Evolutionary conservation across 1,140 invertebrate species (phyloP).

Genomic region (Semibalanus balanoides): DNA sequence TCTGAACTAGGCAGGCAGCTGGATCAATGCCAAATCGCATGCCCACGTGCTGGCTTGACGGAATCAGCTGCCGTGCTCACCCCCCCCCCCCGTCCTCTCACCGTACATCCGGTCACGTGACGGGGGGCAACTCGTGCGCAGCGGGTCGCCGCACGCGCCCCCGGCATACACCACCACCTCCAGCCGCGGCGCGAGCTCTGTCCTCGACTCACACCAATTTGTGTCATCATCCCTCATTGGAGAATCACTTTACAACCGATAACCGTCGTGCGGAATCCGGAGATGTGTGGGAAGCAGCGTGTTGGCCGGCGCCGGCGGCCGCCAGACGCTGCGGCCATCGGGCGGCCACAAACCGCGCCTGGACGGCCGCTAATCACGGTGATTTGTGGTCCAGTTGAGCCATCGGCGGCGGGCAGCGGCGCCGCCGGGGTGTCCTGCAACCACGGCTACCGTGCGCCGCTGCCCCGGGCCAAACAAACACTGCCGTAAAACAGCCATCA

Average conservation of each 20-base stretch:
- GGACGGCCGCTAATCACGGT: not conserved
- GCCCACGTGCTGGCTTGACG: too few relatives aligned
- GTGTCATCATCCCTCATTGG: constrained; percentile 1
- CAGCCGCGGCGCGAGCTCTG: not conserved
- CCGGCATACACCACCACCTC: too few relatives aligned
- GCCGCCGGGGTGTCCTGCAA: not conserved
- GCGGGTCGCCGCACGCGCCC: too few relatives aligned
- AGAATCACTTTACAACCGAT: not conserved
- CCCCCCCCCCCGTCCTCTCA: too few relatives aligned
- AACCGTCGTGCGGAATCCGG: not conserved
- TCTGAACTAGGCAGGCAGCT: too few relatives aligned
- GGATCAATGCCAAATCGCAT: too few relatives aligned
- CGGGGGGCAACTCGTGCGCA: too few relatives aligned
- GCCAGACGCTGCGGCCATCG: too few relatives aligned
- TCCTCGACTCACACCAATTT: not conserved
- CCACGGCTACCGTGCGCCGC: not conserved
- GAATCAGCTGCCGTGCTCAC: too few relatives aligned
- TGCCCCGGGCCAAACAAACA: not conserved
- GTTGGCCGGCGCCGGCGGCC: not conserved
- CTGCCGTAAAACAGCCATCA: not conserved
- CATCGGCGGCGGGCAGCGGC: not conserved
- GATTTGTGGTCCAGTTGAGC: not conserved
- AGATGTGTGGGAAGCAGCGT: not conserved
- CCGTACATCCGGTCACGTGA: too few relatives aligned
- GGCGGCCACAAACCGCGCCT: not conserved